Percentiles rank a stretch among this genome's conserved stretches.
Evolutionary conservation across 2,888 invertebrate species (phyloP).

Genomic region (Tachina grossa): DNA sequence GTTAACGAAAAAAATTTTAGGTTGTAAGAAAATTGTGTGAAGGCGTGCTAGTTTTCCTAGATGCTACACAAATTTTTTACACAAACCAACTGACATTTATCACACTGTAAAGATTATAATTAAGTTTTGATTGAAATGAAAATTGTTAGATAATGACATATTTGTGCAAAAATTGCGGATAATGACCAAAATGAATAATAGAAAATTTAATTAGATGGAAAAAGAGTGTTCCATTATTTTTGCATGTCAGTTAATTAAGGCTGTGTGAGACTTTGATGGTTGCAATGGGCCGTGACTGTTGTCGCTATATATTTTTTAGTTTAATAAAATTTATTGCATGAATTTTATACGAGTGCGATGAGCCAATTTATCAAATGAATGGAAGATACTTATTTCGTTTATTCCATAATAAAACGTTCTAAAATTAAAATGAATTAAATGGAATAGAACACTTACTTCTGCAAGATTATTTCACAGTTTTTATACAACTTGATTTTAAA

Average conservation of each 20-base stretch:
- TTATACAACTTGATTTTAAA: no score
- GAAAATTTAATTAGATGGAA: slow-evolving; percentile 6
- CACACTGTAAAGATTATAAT: slow-evolving; percentile 27
- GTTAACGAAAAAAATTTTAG: neutral
- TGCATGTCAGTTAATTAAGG: slow-evolving; percentile 1
- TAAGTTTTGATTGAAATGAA: slow-evolving; percentile 36
- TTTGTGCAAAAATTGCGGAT: neutral
- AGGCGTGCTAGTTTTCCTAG: neutral
- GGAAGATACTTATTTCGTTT: no score
- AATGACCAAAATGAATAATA: slow-evolving; percentile 26
- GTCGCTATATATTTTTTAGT: neutral
- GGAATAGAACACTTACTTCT: no score
- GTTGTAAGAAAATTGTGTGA: slow-evolving; percentile 11
- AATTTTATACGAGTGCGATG: neutral
- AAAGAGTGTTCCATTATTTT: slow-evolving; percentile 1
- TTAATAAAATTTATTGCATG: neutral
- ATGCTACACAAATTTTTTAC: neutral
- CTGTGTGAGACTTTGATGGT: neutral
- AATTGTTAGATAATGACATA: slow-evolving; percentile 40
- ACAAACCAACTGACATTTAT: neutral
- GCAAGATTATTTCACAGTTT: no score
- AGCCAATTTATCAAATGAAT: neutral
- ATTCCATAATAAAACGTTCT: no score
- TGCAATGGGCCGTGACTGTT: neutral
- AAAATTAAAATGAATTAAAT: no score